Evolutionary conservation across 1,140 invertebrate genomes (phyloP).

Genomic region (Pentalonia nigronervosa): DNA sequence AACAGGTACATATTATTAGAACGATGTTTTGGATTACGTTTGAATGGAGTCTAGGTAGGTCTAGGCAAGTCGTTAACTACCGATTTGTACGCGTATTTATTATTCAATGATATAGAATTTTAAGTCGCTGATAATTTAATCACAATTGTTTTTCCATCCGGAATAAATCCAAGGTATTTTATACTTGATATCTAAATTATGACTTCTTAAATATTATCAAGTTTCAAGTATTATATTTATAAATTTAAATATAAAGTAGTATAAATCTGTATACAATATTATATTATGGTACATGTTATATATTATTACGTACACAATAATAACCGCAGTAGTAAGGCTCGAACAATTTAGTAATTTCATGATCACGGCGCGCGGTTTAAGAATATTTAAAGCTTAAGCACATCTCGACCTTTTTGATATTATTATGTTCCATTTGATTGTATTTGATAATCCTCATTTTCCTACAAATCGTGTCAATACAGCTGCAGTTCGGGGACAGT

Average conservation of each 20-base stretch:
- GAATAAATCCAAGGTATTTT: too few relatives aligned
- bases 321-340: background rate
- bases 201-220: background rate
- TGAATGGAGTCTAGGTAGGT: too few relatives aligned
- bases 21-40: background rate
- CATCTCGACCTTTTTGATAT: background rate
- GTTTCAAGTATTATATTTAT: too few relatives aligned
- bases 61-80: too few relatives aligned
- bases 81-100: too few relatives aligned
- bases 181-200: background rate
- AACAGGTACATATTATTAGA: background rate
- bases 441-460: background rate
- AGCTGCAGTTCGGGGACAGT: background rate
- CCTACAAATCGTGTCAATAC: background rate
- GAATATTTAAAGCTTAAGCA: background rate
- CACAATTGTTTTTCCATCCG: too few relatives aligned
- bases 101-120: too few relatives aligned
- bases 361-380: background rate
- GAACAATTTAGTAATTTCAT: background rate
- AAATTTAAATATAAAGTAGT: too few relatives aligned
- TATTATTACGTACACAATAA: background rate
- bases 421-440: background rate
- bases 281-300: background rate
- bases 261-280: background rate
- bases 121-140: too few relatives aligned